A percentile compares a stretch with the other conserved stretches of the same genome.
phyloP scores from a whole-genome alignment of 2,797 vertebrate genomes.

The Enteromius radiatus region DNA sequence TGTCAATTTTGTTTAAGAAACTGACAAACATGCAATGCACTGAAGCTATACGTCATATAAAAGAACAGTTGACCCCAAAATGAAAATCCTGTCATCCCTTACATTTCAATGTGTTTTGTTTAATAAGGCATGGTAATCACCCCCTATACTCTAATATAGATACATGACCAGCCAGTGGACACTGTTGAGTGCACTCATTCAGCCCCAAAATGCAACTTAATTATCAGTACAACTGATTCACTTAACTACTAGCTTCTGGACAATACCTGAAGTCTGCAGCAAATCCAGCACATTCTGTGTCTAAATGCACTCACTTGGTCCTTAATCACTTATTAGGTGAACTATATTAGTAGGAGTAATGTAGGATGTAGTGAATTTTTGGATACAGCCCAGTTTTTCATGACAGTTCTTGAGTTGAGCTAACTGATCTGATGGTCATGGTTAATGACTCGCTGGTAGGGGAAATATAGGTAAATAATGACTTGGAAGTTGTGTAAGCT shows the following conservation, averaged over 20 bases:
- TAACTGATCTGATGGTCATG: background rate
- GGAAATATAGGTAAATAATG: background rate
- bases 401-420: background rate
- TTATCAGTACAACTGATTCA: background rate
- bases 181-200: background rate
- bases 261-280: background rate
- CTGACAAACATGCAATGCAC: background rate
- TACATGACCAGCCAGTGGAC: background rate
- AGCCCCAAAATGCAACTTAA: background rate
- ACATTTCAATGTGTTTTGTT: background rate
- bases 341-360: background rate
- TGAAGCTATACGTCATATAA: background rate
- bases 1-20: slow-evolving; percentile 5
- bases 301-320: background rate
- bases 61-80: background rate
- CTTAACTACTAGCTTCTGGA: background rate
- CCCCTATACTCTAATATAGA: background rate
- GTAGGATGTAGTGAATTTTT: background rate
- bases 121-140: background rate
- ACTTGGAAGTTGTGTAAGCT: background rate
- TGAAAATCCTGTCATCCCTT: background rate
- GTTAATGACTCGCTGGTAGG: background rate
- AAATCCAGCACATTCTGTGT: background rate
- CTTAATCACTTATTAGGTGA: background rate
- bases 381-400: background rate